A percentile compares a stretch with the other conserved stretches of the same genome.
These are phyloP conservation scores for Lacerta viridis DNA, from an alignment of 2,797 vertebrate species.

Conservation along the genomic window DNA sequence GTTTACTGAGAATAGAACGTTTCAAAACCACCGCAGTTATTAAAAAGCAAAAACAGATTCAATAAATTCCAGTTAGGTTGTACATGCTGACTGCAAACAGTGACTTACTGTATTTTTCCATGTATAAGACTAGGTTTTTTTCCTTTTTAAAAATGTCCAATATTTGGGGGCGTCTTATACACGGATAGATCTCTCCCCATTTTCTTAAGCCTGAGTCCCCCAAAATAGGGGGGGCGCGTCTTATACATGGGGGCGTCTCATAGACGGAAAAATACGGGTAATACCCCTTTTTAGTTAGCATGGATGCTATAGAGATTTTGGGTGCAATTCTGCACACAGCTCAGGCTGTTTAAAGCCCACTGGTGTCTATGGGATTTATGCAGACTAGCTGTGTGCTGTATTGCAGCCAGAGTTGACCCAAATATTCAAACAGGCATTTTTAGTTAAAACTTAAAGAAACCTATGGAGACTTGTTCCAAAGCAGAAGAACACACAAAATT, in stretches of 20 bases:
- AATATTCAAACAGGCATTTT: constrained; percentile 22
- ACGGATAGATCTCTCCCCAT: too few species aligned
- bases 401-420: not conserved
- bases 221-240: too few species aligned
- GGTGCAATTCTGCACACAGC: not conserved
- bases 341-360: not conserved
- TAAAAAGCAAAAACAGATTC: not conserved
- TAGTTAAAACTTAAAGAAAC: constrained; percentile 29
- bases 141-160: too few species aligned
- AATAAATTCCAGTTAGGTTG: not conserved
- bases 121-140: too few species aligned
- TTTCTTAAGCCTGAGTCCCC: too few species aligned
- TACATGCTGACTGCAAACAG: not conserved
- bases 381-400: not conserved
- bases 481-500: not conserved
- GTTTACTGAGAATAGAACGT: not conserved
- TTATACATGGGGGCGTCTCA: too few species aligned
- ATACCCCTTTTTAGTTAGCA: not conserved
- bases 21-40: not conserved
- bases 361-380: not conserved
- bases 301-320: not conserved
- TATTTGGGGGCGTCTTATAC: too few species aligned
- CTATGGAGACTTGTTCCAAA: constrained; percentile 8
- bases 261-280: too few species aligned
- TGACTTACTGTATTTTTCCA: not conserved